These are phyloP conservation scores for Amphipoea lucens DNA, from an alignment of 2,888 invertebrate species.

Conservation along the genomic window DNA sequence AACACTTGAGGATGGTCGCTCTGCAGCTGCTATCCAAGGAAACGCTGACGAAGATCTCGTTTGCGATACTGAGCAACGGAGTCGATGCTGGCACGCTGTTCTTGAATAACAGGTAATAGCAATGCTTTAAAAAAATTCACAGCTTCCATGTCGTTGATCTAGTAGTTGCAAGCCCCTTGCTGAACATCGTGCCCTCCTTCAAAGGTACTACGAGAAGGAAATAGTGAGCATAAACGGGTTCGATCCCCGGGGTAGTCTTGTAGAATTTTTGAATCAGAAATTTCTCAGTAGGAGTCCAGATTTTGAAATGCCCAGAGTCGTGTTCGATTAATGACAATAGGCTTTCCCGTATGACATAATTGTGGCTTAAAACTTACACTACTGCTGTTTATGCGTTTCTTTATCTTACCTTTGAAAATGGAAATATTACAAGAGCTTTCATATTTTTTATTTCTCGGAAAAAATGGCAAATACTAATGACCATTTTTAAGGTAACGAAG, in stretches of 20 bases:
- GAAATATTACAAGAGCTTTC: too few relatives aligned
- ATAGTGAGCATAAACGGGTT: too few relatives aligned
- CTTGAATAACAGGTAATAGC: slow-evolving; percentile 83
- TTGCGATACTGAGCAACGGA: slow-evolving; percentile 80
- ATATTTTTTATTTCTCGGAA: too few relatives aligned
- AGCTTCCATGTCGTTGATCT: background rate
- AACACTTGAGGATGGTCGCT: slow-evolving; percentile 70
- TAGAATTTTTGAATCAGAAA: background rate
- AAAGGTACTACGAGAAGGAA: too few relatives aligned
- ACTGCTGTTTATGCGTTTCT: too few relatives aligned
- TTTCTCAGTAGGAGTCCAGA: background rate
- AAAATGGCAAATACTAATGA: too few relatives aligned
- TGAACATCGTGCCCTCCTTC: too few relatives aligned
- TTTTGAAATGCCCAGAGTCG: too few relatives aligned
- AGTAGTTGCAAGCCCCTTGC: background rate
- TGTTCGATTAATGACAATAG: too few relatives aligned
- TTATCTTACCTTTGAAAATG: too few relatives aligned
- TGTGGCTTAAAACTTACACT: too few relatives aligned
- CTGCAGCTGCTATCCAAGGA: slow-evolving; percentile 78
- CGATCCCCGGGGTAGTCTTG: background rate
- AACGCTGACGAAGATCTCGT: slow-evolving; percentile 80
- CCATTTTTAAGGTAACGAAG: background rate
- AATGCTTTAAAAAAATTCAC: background rate
- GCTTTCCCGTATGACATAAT: background rate
- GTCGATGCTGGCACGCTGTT: slow-evolving; percentile 86